Evolutionary conservation across 2,113 vertebrate genomes (phyloP), one percentile per base, ranked within the genome.

Genomic region (Etheostoma cragini): DNA sequence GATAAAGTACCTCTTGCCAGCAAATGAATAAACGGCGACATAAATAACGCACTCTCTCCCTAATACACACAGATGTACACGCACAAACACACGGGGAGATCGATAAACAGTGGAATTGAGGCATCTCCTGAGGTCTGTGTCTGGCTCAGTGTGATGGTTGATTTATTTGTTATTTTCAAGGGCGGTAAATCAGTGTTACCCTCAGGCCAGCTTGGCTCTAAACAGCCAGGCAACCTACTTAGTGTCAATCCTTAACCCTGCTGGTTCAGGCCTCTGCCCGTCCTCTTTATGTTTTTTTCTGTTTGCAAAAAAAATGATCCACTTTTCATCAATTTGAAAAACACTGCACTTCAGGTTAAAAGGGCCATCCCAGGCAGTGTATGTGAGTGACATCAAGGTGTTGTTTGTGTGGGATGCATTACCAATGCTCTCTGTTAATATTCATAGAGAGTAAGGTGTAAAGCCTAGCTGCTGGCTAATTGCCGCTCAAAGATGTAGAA

Each of bases 111-210:
- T 53, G 70, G 85, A 89, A 93, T 92, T 89, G 91, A 94, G 91
- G 91, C 89, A 92, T 93, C 93, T 93, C 92, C 90, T 84, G 89
- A 93, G 92, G 89, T 93, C 90, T 91, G 80, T 85, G 92, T 94
- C 91, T 91, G 86, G 90, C 88, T 92, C 87, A 58, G 83, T 85
- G 87, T 93, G 92, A 92, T 86, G 90, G 77, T 89, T 92, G 90
- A 93, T 94, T 90, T 93, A 92, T 93, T 91, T 93, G 88, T 92
- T 92, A 79, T 91, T 91, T 86, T 82, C 81, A 72, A 90, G 84
- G 72, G 65, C 68, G 67, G 88, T 92, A 90, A 93, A 92, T 92
- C 90, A 89, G 89, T 42, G 78, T 90, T 88, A 87, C 84, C 92
- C 87, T 80, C 66, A 78, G 88, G 91, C 90, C 82, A 75, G 77